phyloP scores from a whole-genome alignment of 1,140 invertebrate species.

The Hypsibius dujardini region DNA sequence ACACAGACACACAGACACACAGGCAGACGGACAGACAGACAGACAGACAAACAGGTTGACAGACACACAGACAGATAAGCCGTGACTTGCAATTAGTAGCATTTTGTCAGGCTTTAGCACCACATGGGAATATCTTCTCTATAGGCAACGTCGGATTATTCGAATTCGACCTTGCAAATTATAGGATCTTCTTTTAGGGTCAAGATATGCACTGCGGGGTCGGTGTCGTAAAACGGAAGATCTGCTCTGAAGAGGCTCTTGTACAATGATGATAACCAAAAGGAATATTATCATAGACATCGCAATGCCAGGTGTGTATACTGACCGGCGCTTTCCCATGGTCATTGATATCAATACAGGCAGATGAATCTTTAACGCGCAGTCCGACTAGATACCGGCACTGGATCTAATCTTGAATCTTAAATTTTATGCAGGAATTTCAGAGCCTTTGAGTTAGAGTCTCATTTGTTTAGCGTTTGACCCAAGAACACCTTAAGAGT shows the following conservation, averaged over 20 bases:
- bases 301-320: background rate
- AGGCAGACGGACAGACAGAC: no score
- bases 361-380: background rate
- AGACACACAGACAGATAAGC: no score
- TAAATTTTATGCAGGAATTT: background rate
- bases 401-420: background rate
- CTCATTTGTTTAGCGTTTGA: background rate
- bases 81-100: no score
- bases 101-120: no score
- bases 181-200: no score
- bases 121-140: no score
- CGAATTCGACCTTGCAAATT: no score
- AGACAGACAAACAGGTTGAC: no score
- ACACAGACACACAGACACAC: no score
- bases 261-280: background rate
- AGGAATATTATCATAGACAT: background rate
- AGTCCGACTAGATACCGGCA: background rate
- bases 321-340: background rate
- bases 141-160: no score
- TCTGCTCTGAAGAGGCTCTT: background rate
- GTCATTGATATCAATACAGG: background rate
- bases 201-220: no score
- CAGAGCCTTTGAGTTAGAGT: background rate
- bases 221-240: no score
- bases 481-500: background rate